phyloP scores from a whole-genome alignment of 37 sponge, comb jelly and placozoan species.

The Agelas oroides region DNA sequence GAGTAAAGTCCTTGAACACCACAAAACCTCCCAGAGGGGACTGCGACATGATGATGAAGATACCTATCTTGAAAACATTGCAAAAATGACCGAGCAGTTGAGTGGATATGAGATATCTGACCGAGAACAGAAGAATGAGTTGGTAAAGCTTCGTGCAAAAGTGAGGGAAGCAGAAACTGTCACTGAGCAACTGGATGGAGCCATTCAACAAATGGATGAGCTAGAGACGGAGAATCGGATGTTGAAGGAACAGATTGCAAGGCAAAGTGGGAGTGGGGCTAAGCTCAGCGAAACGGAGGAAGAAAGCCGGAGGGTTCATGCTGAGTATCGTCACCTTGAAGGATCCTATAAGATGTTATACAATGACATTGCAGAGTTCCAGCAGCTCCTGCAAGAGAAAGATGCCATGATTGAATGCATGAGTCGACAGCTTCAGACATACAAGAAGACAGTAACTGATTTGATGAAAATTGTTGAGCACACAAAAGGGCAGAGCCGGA shows the following conservation, averaged over 20 bases:
- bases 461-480: not conserved
- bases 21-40: not conserved
- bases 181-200: not conserved
- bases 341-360: too few species aligned
- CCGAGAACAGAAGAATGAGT: not conserved
- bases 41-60: not conserved
- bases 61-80: not conserved
- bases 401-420: not conserved
- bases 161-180: not conserved
- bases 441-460: not conserved
- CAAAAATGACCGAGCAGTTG: not conserved
- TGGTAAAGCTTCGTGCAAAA: not conserved
- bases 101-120: not conserved
- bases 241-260: too few species aligned
- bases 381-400: not conserved
- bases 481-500: not conserved
- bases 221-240: not conserved
- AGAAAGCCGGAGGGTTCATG: too few species aligned
- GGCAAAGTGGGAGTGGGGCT: too few species aligned
- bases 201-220: not conserved
- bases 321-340: too few species aligned
- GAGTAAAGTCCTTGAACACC: too few species aligned
- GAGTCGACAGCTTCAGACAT: not conserved
- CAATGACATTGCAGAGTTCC: not conserved
- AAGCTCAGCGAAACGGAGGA: too few species aligned